A percentile compares a stretch with the other conserved stretches of the same genome.
phyloP scores from a whole-genome alignment of 1,140 invertebrate genomes.

The Drosophila melanogaster region DNA sequence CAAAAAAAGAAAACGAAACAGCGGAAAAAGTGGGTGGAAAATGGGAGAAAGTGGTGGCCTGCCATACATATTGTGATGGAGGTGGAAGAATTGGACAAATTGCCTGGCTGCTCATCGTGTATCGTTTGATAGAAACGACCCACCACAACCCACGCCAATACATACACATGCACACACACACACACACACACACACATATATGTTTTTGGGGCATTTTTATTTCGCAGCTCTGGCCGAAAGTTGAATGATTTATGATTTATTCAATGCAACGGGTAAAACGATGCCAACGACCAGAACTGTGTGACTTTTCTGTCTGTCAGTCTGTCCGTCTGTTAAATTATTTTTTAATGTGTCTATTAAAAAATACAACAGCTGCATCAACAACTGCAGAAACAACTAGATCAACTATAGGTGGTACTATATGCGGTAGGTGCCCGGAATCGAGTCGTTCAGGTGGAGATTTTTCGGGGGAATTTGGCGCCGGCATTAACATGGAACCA shows the following conservation, averaged over 20 bases:
- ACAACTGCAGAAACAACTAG: slow-evolving; percentile 36
- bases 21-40: neutral
- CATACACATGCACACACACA: neutral
- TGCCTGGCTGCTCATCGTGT: slow-evolving; percentile 72
- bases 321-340: slow-evolving; percentile 74
- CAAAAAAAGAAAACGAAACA: slow-evolving; percentile 6
- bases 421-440: slow-evolving; percentile 5
- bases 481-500: slow-evolving; percentile 77
- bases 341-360: slow-evolving; percentile 82
- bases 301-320: slow-evolving; percentile 23
- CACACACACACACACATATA: neutral
- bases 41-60: neutral
- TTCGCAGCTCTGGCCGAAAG: slow-evolving; percentile 60
- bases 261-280: slow-evolving; percentile 60
- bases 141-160: slow-evolving; percentile 6
- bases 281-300: slow-evolving; percentile 16
- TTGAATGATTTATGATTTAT: slow-evolving; percentile 81
- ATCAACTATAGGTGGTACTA: slow-evolving; percentile 14
- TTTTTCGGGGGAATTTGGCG: slow-evolving; percentile 66
- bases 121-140: slow-evolving; percentile 70
- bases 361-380: slow-evolving; percentile 77
- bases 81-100: slow-evolving; percentile 48
- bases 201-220: slow-evolving; percentile 60
- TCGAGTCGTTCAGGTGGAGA: slow-evolving; percentile 46
- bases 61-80: neutral